Percentiles rank a stretch among this genome's conserved stretches.
These are phyloP conservation scores for Cactoblastis cactorum DNA, from an alignment of 2,888 invertebrate species.

Conservation along the genomic window DNA sequence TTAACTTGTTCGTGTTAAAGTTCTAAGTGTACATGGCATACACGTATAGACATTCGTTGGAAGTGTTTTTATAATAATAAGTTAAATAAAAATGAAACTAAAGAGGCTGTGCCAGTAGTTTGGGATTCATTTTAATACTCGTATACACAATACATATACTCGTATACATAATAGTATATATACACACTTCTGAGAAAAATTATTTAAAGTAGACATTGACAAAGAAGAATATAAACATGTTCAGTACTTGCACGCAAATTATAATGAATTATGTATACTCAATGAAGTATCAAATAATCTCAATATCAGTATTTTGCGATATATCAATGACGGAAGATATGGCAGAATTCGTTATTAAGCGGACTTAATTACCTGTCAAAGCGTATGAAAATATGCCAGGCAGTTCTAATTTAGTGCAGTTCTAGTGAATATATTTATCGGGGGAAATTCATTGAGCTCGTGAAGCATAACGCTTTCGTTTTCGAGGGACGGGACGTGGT, in stretches of 20 bases:
- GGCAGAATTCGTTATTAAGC: conserved; percentile 44
- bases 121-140: too few species aligned
- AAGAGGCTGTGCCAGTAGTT: too few species aligned
- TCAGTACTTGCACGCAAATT: not conserved
- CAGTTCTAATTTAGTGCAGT: not conserved
- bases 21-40: too few species aligned
- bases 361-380: conserved; percentile 32
- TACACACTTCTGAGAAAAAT: too few species aligned
- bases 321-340: conserved; percentile 48
- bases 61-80: too few species aligned
- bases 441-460: conserved; percentile 61
- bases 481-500: conserved; percentile 57
- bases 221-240: too few species aligned
- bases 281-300: not conserved
- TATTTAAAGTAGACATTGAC: too few species aligned
- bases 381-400: conserved; percentile 16
- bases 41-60: too few species aligned
- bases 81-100: too few species aligned
- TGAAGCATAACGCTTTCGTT: conserved; percentile 74
- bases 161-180: too few species aligned
- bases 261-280: not conserved
- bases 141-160: too few species aligned
- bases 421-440: conserved; percentile 59
- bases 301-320: not conserved
- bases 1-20: too few species aligned